These are phyloP conservation scores for Petroica traversi DNA, from an alignment of 2,113 vertebrate species.

Conservation along the genomic window DNA sequence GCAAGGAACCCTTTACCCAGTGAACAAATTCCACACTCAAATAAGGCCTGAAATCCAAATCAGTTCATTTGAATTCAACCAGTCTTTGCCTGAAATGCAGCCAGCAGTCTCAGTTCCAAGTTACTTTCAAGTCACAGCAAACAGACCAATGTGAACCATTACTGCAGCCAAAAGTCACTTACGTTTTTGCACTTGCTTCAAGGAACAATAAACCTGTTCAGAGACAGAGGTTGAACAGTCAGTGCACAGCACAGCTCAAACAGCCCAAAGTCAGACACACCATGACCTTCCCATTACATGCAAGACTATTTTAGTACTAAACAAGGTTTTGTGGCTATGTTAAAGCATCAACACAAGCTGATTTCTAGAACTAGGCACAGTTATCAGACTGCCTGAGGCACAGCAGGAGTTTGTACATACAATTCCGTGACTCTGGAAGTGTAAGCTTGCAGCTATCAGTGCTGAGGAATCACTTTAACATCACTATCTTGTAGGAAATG, in stretches of 20 bases:
- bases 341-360: background rate
- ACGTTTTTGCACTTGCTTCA: slow-evolving; percentile 99
- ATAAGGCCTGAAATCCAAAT: background rate
- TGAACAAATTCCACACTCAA: fast-evolving
- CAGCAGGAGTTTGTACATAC: background rate
- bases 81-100: background rate
- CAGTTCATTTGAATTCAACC: background rate
- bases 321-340: background rate
- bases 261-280: background rate
- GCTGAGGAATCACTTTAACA: background rate
- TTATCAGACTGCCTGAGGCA: background rate
- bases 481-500: background rate
- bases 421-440: background rate
- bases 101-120: background rate
- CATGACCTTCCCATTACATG: background rate
- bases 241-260: background rate
- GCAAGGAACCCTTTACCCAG: background rate
- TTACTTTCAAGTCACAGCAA: background rate
- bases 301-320: background rate
- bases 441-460: background rate
- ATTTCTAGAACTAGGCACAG: background rate
- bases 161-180: slow-evolving; percentile 63
- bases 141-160: background rate
- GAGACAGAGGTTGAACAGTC: slow-evolving; percentile 69
- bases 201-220: slow-evolving; percentile 90